These are phyloP conservation scores for Synanthedon andrenaeformis DNA, from an alignment of 2,888 invertebrate genomes.

Conservation along the genomic window DNA sequence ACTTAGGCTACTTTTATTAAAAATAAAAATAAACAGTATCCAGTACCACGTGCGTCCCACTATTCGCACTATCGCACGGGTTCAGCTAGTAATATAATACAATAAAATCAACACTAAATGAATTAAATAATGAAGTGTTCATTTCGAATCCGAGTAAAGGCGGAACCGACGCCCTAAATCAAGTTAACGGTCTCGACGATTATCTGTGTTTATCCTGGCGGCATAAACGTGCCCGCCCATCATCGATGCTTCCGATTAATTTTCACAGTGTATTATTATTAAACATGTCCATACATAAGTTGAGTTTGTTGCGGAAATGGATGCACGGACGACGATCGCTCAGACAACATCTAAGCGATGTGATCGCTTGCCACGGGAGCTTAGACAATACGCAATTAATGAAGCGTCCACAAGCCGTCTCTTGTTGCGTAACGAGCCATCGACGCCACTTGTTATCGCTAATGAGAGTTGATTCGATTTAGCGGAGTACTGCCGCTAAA, in stretches of 20 bases:
- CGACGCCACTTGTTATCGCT: constrained; percentile 43
- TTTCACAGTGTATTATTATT: constrained; percentile 26
- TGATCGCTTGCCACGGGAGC: constrained; percentile 28
- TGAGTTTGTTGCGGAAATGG: constrained; percentile 20
- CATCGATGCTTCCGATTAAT: constrained; percentile 54
- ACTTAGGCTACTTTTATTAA: too few species aligned
- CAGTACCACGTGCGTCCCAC: too few species aligned
- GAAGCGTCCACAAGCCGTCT: constrained; percentile 30
- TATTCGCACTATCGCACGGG: too few species aligned
- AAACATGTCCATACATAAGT: constrained; percentile 26
- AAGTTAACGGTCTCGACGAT: constrained; percentile 38
- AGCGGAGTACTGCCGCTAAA: constrained; percentile 13
- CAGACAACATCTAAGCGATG: constrained; percentile 31
- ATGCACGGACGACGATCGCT: constrained; percentile 19
- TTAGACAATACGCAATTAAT: constrained; percentile 58
- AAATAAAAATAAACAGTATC: too few species aligned
- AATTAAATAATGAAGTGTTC: constrained; percentile 1
- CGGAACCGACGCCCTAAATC: constrained; percentile 39
- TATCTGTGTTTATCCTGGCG: constrained; percentile 51
- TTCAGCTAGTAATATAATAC: too few species aligned
- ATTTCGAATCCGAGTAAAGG: constrained; percentile 12
- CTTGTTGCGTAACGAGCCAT: constrained; percentile 42
- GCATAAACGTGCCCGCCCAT: constrained; percentile 37
- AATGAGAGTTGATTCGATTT: constrained; percentile 40
- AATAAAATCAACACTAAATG: constrained; percentile 1